Evolutionary conservation across 2,797 vertebrate genomes (phyloP).

Genomic region (Hydrophis major): DNA sequence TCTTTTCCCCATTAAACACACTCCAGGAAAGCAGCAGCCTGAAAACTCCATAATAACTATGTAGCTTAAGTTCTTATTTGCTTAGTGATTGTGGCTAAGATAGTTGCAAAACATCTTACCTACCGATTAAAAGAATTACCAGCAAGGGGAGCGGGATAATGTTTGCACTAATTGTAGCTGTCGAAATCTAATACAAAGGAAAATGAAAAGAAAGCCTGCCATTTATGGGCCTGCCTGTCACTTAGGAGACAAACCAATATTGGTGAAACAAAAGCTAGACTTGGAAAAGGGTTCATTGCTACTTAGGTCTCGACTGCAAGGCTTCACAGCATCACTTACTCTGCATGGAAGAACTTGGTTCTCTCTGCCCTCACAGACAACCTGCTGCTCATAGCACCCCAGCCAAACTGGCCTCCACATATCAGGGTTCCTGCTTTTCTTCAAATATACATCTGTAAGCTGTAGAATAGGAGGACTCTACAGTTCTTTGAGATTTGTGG

Average conservation of each 20-base stretch:
- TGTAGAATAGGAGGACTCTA: neutral
- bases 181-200: constrained; percentile 63
- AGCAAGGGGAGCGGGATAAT: constrained; percentile 26
- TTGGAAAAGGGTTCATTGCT: constrained; percentile 34
- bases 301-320: constrained; percentile 13
- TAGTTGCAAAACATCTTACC: constrained; percentile 48
- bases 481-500: neutral
- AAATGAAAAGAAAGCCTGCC: constrained; percentile 56
- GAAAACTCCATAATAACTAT: neutral
- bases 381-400: neutral
- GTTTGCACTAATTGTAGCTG: constrained; percentile 65
- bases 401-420: neutral
- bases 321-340: neutral
- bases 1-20: neutral
- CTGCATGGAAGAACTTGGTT: neutral
- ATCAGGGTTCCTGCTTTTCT: neutral
- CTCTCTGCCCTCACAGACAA: neutral
- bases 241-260: constrained; percentile 49
- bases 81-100: constrained; percentile 58
- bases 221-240: constrained; percentile 59
- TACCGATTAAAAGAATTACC: constrained; percentile 60
- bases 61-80: constrained; percentile 40
- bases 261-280: constrained; percentile 49
- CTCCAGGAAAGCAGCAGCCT: neutral
- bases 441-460: neutral